phyloP scores from a whole-genome alignment of 2,797 vertebrate genomes.

The Steatocranus sp. region DNA sequence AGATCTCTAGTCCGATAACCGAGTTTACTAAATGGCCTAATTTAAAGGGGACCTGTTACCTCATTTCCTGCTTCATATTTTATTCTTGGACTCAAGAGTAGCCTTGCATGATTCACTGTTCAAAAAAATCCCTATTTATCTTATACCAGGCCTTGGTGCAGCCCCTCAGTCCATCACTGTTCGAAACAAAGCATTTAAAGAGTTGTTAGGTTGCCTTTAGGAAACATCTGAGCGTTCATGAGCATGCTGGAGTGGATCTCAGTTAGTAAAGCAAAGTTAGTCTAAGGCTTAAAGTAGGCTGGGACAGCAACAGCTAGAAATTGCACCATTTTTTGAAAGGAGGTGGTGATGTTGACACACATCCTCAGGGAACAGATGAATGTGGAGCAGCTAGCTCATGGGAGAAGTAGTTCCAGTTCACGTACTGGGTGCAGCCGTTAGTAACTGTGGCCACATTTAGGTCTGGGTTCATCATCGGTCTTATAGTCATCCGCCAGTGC shows the following conservation, averaged over 20 bases:
- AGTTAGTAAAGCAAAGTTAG: background rate
- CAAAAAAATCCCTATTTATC: background rate
- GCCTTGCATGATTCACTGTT: background rate
- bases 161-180: background rate
- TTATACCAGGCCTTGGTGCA: background rate
- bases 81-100: background rate
- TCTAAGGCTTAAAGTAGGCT: background rate
- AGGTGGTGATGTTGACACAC: conserved; percentile 12
- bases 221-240: background rate
- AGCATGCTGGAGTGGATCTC: background rate
- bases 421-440: conserved; percentile 27
- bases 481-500: conserved; percentile 33
- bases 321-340: background rate
- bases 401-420: conserved; percentile 64
- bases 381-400: conserved; percentile 61
- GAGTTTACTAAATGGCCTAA: background rate
- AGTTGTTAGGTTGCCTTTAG: background rate
- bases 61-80: background rate
- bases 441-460: conserved; percentile 56
- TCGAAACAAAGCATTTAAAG: background rate
- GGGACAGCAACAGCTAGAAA: background rate
- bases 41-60: background rate
- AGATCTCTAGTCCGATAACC: background rate
- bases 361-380: conserved; percentile 43
- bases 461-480: conserved; percentile 24